Conservation (phyloP, 2,797 vertebrate species). For the Diceros bicornis region DNA sequence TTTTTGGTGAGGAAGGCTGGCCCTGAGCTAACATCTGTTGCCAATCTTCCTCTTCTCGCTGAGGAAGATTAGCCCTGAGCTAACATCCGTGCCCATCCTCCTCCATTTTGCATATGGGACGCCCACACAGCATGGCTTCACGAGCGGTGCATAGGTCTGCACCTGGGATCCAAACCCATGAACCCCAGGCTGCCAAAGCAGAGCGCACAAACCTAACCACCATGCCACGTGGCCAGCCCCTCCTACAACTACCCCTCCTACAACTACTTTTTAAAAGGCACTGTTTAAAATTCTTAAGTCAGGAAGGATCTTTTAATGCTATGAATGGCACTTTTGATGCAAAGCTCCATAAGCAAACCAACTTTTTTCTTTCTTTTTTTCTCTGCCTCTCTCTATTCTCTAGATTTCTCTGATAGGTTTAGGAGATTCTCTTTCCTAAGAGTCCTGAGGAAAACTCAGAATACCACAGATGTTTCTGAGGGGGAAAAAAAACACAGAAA, state of each 20-base stretch:
- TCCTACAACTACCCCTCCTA: neutral
- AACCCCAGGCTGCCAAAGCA: too few relatives aligned
- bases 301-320: neutral
- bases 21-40: too few relatives aligned
- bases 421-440: neutral
- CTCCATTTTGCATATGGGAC: too few relatives aligned
- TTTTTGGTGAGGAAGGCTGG: too few relatives aligned
- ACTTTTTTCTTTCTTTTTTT: neutral
- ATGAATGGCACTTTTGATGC: neutral
- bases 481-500: neutral
- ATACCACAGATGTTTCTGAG: conserved; percentile 1
- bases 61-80: too few relatives aligned
- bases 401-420: neutral
- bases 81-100: too few relatives aligned
- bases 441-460: conserved; percentile 42
- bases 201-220: too few relatives aligned
- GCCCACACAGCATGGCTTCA: too few relatives aligned
- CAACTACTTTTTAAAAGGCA: conserved; percentile 9
- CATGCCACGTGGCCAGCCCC: too few relatives aligned
- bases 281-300: conserved; percentile 20
- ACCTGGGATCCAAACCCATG: too few relatives aligned
- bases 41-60: too few relatives aligned
- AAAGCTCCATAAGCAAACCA: neutral
- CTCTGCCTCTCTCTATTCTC: neutral
- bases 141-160: too few relatives aligned